These are phyloP conservation scores for Esox niger DNA, from an alignment of 2,113 vertebrate species.

Conservation along the genomic window DNA sequence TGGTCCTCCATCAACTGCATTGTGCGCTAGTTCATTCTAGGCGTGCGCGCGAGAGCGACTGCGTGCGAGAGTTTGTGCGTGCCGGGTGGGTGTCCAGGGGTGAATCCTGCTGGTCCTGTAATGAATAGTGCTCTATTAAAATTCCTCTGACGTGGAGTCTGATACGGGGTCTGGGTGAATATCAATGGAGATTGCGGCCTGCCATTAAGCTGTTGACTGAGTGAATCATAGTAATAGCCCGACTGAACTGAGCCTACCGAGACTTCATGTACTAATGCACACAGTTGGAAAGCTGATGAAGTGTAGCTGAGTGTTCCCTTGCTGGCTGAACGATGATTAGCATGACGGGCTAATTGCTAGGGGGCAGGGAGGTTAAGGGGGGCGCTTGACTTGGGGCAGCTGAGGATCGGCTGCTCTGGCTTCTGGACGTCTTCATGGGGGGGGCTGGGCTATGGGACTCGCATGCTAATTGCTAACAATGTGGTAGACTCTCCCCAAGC, in stretches of 20 bases:
- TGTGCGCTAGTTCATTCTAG: no score
- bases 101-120: not conserved
- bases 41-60: not conserved
- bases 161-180: constrained; percentile 1
- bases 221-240: constrained; percentile 38
- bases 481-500: no score
- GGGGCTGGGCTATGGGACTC: no score
- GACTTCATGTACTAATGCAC: constrained; percentile 44
- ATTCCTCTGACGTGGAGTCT: not conserved
- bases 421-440: no score
- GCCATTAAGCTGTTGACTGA: constrained; percentile 36
- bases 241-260: constrained; percentile 16
- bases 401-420: no score
- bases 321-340: constrained; percentile 10
- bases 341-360: not conserved
- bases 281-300: constrained; percentile 39
- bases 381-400: not conserved
- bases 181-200: constrained; percentile 22
- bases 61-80: not conserved
- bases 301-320: constrained; percentile 36
- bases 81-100: not conserved
- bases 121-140: not conserved
- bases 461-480: no score
- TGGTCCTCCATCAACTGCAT: no score
- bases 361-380: not conserved